These are phyloP conservation scores for Myzus persicae DNA, from an alignment of 1,140 invertebrate species.

Conservation along the genomic window DNA sequence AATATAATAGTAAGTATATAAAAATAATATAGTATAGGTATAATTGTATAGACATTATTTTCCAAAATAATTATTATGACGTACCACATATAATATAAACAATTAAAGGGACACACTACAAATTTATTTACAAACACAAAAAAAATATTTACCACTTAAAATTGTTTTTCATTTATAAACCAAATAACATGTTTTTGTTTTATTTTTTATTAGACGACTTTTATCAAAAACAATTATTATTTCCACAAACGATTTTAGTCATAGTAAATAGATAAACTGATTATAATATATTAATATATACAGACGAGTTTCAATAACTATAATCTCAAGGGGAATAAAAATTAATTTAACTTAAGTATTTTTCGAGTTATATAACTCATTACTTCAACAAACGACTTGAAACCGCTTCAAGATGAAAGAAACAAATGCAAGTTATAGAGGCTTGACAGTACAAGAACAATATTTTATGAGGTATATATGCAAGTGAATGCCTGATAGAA, in stretches of 20 bases:
- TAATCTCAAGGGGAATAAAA: too few species aligned
- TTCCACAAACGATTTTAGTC: background rate
- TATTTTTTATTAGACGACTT: background rate
- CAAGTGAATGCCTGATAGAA: background rate
- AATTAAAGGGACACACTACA: background rate
- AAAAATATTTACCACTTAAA: conserved; percentile 26
- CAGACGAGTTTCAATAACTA: too few species aligned
- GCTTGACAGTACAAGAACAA: background rate
- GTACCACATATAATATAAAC: too few species aligned
- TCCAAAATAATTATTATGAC: background rate
- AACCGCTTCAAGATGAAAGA: too few species aligned
- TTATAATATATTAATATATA: background rate
- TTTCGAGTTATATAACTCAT: too few species aligned
- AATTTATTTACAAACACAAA: conserved; percentile 1
- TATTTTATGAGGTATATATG: background rate
- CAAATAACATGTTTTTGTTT: background rate
- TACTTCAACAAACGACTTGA: too few species aligned
- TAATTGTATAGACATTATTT: background rate
- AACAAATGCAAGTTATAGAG: too few species aligned
- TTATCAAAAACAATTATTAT: background rate
- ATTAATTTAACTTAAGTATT: too few species aligned
- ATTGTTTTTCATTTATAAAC: background rate
- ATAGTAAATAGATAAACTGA: background rate
- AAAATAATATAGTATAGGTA: too few species aligned
- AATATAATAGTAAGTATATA: too few species aligned